These are phyloP conservation scores for Heliconius nattereri DNA, from an alignment of 1,140 invertebrate genomes.

Conservation along the genomic window DNA sequence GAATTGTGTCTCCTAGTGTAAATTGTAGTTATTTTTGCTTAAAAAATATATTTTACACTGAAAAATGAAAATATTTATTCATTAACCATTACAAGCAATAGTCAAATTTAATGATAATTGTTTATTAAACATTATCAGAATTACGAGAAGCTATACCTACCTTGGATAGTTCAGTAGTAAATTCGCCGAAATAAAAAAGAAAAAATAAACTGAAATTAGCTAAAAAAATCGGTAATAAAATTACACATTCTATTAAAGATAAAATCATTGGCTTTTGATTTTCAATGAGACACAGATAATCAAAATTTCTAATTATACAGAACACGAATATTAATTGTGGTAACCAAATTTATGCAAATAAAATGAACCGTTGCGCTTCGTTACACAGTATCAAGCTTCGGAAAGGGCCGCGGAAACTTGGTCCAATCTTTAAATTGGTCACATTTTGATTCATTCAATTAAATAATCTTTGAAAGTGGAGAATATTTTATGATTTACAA, in stretches of 20 bases:
- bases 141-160: too few relatives aligned
- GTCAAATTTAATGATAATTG: too few relatives aligned
- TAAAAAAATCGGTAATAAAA: too few relatives aligned
- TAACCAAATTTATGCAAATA: constrained; percentile 76
- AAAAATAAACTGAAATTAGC: too few relatives aligned
- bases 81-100: too few relatives aligned
- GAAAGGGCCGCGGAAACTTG: constrained; percentile 59
- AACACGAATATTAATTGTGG: constrained; percentile 58
- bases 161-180: too few relatives aligned
- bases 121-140: too few relatives aligned
- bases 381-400: constrained; percentile 64
- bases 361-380: constrained; percentile 69
- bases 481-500: not conserved
- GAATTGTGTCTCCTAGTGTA: not conserved
- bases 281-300: constrained; percentile 26
- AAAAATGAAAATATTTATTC: too few relatives aligned
- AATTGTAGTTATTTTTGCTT: not conserved
- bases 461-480: constrained; percentile 10
- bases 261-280: constrained; percentile 20
- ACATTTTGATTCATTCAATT: constrained; percentile 36
- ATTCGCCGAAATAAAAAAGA: not conserved
- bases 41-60: too few relatives aligned
- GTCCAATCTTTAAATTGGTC: constrained; percentile 47
- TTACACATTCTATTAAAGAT: too few relatives aligned
- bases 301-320: constrained; percentile 59